A percentile compares a stretch with the other conserved stretches of the same genome.
Conservation (phyloP, 2,888 invertebrate genomes). For the Agapostemon virescens region DNA sequence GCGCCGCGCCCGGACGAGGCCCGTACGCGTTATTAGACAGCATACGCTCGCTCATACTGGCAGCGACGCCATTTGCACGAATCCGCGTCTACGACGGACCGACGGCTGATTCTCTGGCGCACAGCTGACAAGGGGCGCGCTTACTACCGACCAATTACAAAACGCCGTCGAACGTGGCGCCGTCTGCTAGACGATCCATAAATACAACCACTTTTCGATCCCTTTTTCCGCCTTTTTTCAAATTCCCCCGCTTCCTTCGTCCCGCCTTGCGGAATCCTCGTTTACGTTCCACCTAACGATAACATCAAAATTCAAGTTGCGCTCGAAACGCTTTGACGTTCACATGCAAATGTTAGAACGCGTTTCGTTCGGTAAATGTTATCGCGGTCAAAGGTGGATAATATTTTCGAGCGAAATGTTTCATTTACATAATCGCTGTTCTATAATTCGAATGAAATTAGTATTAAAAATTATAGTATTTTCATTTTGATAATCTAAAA, state of each 20-base stretch:
- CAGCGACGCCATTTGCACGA: slow-evolving; percentile 75
- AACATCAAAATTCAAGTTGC: background rate
- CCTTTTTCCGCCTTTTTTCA: slow-evolving; percentile 22
- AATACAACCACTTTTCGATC: background rate
- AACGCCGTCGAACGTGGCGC: slow-evolving; percentile 17
- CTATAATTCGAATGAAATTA: no score
- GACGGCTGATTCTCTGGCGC: slow-evolving; percentile 39
- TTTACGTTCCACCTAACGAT: background rate
- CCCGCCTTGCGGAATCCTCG: background rate
- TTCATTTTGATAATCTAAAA: no score
- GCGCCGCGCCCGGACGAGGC: slow-evolving; percentile 72
- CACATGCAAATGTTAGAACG: background rate
- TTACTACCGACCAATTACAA: slow-evolving; percentile 38
- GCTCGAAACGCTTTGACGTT: background rate
- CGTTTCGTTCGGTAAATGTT: background rate
- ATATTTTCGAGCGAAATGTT: no score
- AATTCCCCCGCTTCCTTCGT: background rate
- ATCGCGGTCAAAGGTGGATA: no score
- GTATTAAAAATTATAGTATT: no score
- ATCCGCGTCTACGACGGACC: slow-evolving; percentile 57
- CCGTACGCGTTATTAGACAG: slow-evolving; percentile 70
- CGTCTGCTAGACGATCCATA: background rate
- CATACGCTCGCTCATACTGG: slow-evolving; percentile 70
- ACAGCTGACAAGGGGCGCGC: slow-evolving; percentile 60
- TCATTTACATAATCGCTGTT: no score